phyloP scores from a whole-genome alignment of 2,888 invertebrate genomes.

The Pemphredon lugubris region DNA sequence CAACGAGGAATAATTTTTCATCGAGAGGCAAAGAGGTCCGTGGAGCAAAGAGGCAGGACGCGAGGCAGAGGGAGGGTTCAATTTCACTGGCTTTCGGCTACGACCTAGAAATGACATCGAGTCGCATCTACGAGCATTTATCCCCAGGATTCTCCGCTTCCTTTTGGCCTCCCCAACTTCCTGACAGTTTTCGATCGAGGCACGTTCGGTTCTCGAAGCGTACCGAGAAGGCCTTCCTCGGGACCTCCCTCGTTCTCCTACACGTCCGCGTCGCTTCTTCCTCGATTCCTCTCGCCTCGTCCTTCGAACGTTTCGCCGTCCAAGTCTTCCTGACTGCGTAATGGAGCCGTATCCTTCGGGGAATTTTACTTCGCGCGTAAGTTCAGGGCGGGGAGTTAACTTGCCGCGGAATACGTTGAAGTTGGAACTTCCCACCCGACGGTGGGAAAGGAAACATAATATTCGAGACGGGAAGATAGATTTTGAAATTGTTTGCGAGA shows the following conservation, averaged over 20 bases:
- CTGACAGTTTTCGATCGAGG: slow-evolving; percentile 62
- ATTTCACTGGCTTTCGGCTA: slow-evolving; percentile 66
- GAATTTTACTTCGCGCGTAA: slow-evolving; percentile 41
- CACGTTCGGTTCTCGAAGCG: slow-evolving; percentile 38
- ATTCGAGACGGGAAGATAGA: slow-evolving; percentile 18
- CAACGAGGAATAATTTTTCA: slow-evolving; percentile 62
- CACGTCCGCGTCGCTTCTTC: slow-evolving; percentile 10
- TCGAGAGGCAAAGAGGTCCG: slow-evolving; percentile 43
- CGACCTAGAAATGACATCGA: slow-evolving; percentile 63
- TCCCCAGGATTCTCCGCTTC: slow-evolving; percentile 48
- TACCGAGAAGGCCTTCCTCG: slow-evolving; percentile 3
- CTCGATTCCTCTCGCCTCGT: slow-evolving; percentile 12
- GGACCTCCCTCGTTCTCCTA: slow-evolving; percentile 12
- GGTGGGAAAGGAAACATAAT: slow-evolving; percentile 15
- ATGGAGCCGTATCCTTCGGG: slow-evolving; percentile 44
- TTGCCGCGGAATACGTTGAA: background rate
- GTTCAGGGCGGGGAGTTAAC: slow-evolving; percentile 28
- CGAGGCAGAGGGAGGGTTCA: slow-evolving; percentile 39
- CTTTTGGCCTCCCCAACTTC: slow-evolving; percentile 48
- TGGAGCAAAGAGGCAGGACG: slow-evolving; percentile 21
- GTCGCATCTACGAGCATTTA: slow-evolving; percentile 62
- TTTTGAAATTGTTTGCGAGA: too few relatives aligned
- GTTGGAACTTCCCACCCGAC: slow-evolving; percentile 2
- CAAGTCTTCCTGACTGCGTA: slow-evolving; percentile 39
- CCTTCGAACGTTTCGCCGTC: slow-evolving; percentile 26